Evolutionary conservation across 2,797 vertebrate genomes (phyloP).

Genomic region (Danio aesculapii): DNA sequence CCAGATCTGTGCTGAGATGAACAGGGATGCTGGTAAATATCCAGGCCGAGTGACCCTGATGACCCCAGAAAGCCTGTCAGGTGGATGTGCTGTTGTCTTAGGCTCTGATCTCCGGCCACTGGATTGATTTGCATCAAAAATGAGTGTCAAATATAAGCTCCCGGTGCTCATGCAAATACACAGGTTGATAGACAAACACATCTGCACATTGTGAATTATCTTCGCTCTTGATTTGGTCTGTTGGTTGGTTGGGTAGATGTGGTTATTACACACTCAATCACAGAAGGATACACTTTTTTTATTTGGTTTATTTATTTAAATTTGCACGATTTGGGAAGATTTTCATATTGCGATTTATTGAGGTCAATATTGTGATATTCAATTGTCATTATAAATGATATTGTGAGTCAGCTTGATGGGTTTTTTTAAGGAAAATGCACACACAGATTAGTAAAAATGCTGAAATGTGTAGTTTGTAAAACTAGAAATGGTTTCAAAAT

Average conservation of each 20-base stretch:
- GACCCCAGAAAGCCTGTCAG: slow-evolving; percentile 11
- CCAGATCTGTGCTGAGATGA: slow-evolving; percentile 74
- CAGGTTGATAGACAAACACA: neutral
- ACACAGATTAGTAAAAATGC: no score
- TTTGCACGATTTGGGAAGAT: no score
- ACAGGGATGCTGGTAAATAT: slow-evolving; percentile 30
- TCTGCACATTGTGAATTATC: neutral
- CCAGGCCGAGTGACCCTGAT: slow-evolving; percentile 5
- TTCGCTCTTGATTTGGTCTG: neutral
- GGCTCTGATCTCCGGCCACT: neutral
- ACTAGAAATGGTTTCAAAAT: no score
- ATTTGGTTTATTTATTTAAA: no score
- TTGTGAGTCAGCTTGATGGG: no score
- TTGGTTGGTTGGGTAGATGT: neutral
- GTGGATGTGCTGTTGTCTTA: slow-evolving; percentile 14
- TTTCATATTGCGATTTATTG: no score
- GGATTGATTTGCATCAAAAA: slow-evolving; percentile 21
- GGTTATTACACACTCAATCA: neutral
- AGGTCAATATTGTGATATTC: no score
- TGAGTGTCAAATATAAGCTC: slow-evolving; percentile 2
- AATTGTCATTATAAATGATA: no score
- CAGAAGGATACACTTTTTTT: neutral
- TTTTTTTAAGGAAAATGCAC: no score
- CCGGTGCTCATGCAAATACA: slow-evolving; percentile 10
- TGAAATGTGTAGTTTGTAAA: no score